Base-by-base conservation (phyloP, 2,113 vertebrate species). In the Actenoides hombroni region DNA sequence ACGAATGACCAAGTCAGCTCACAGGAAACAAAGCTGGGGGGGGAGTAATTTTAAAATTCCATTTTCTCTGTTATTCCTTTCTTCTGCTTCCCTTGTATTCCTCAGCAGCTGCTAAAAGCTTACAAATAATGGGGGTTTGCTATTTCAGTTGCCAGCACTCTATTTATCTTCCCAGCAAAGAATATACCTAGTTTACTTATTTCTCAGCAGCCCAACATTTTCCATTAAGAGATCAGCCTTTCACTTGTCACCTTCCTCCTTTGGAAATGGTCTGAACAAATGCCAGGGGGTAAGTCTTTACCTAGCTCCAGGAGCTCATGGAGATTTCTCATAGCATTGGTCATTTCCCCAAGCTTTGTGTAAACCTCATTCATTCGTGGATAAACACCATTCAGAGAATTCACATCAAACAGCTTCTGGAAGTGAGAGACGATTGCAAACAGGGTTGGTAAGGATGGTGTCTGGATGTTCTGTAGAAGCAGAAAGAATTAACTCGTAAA, bases 331-430 rank as follows among this genome's bases (percentile, higher is more conserved):
- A 99, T 98, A 61, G 97, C 96, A 0, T 98, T 99, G 96, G 80
- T 99, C 98, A 98, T 98, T 92, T 99, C 99, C n/a, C 97, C 99
- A 85, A 99, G 98, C 35, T 97, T 98, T 39, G 92, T 98, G 96
- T 99, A 99, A 71, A 99, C 97, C 92, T 99, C 98, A 25, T 98
- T 99, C 99, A 99, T 99, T 31, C 99, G 98, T 2, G 99, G 99
- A 94, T 98, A 99, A 76, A 99, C 87, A 3, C 99, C 99, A 17
- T 78, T 97, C 81, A 99, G 90, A 61, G 98, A 98, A 65, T 83
- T 96, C 21, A 99, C 98, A 15, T 99, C 99, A 95, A 99, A 99
- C 78, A 99, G 68, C 94, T 98, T 99, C 97, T 99, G 99, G 92
- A 99, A 99, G 96, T 99, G 99, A 69, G 97, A 98, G 54, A 99